Evolutionary conservation across 1,140 invertebrate genomes (phyloP).

Genomic region (Pristionchus pacificus): DNA sequence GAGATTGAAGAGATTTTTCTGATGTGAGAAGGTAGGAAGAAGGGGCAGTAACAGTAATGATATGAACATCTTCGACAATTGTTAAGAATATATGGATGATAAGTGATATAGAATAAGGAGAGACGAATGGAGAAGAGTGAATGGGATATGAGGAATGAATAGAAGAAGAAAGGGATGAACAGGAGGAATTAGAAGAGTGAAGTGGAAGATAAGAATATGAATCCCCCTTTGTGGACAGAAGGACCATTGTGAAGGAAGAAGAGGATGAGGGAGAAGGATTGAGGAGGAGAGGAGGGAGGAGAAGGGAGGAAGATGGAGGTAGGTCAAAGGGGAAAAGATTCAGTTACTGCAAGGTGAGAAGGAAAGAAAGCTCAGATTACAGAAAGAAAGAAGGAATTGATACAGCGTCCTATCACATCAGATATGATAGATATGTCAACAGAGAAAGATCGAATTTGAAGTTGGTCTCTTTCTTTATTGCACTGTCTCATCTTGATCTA

Average conservation of each 20-base stretch:
- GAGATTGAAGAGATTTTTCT: not conserved
- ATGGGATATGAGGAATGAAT: not conserved
- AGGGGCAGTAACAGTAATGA: not conserved
- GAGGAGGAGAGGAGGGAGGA: not conserved
- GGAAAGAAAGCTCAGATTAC: not conserved
- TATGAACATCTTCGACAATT: not conserved
- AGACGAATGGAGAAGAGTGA: slow-evolving; percentile 2
- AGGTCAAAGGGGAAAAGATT: too few species aligned
- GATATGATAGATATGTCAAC: too few species aligned
- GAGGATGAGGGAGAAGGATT: not conserved
- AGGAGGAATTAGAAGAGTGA: not conserved
- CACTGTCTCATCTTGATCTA: too few species aligned
- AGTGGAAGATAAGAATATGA: slow-evolving; percentile 14
- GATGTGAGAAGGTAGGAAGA: slow-evolving; percentile 13
- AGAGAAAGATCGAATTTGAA: too few species aligned
- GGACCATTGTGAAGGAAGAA: not conserved
- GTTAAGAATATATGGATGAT: slow-evolving; percentile 6
- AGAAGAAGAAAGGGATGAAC: not conserved
- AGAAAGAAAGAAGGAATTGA: too few species aligned
- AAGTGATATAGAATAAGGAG: slow-evolving; percentile 2
- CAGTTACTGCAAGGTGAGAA: too few species aligned
- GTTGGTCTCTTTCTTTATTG: too few species aligned
- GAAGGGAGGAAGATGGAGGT: not conserved
- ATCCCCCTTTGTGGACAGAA: not conserved
- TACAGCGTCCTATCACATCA: too few species aligned